Base-by-base conservation (phyloP, 2,113 vertebrate genomes). In the Ancistrus triradiatus region DNA sequence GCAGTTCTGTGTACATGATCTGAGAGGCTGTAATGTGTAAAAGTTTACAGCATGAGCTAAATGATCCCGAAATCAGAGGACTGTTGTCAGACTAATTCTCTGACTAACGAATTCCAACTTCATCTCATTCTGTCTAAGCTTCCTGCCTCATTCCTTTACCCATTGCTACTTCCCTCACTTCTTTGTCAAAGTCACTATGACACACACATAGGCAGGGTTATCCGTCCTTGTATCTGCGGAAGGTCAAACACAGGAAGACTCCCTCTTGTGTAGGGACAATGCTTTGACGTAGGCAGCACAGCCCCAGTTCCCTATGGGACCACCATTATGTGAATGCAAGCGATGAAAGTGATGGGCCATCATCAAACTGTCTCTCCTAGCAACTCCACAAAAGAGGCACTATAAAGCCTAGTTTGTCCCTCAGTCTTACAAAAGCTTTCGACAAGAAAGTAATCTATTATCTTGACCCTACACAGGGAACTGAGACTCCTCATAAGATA, bases 241-340 rank as follows among this genome's bases (percentile, higher is more conserved):
- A 72, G 66, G 73, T 73, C 63, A 80, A 75, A 77, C 61, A 76
- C 71, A 81, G 80, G 82, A 84, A 81, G 74, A 50, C 43, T 59
- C 69, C 78, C 68, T 68, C 52, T 66, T 53, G 46, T 62, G 46
- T 19, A 19, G 43, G 79, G 58, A 83, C 80, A 80, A 79, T 72
- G 68, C n/a, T 2, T 18, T 76, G 80, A 80, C 63, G 66, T 66
- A 37, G 40, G 59, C 42, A 44, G 48, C 27, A 28, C 47, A 43
- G 35, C 37, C 40, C 19, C 19, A 38, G 27, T 24, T 24, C 40
- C 47, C 61, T 59, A 31, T n/a, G 35, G 31, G 55, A 63, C 28
- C 18, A 15, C 21, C 22, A 21, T 14, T 28, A 8, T 21, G 42
- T 28, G 58, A 38, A 18, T 14, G 58, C 17, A 33, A 48, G 33